Evolutionary conservation across 2,113 vertebrate species (phyloP).

Genomic region (Aspiorhynchus laticeps): DNA sequence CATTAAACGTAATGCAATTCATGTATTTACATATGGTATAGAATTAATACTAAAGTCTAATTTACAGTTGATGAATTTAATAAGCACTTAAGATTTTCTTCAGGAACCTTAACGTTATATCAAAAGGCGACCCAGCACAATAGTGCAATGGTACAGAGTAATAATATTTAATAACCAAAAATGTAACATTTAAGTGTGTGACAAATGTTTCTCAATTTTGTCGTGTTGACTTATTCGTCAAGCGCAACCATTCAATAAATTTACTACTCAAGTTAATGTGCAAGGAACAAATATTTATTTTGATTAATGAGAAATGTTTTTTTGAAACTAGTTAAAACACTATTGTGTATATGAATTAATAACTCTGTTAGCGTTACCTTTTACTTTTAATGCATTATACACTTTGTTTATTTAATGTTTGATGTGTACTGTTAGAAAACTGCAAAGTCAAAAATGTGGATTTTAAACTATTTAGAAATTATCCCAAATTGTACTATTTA

Average conservation of each 20-base stretch:
- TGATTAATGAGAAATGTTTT: not conserved
- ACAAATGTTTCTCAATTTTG: not conserved
- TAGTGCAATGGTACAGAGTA: not conserved
- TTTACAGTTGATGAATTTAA: not conserved
- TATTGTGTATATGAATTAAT: not conserved
- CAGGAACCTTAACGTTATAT: not conserved
- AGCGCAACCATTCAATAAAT: not conserved
- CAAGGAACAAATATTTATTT: not conserved
- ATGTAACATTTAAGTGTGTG: not conserved
- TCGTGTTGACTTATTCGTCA: not conserved
- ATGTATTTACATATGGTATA: not conserved
- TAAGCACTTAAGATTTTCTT: not conserved
- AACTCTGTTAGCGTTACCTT: too few relatives aligned
- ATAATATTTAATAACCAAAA: not conserved
- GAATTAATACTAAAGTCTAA: not conserved
- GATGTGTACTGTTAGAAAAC: too few relatives aligned
- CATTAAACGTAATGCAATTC: not conserved
- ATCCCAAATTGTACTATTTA: too few relatives aligned
- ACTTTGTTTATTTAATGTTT: too few relatives aligned
- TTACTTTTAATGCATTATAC: too few relatives aligned
- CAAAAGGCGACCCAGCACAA: not conserved
- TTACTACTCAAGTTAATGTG: not conserved
- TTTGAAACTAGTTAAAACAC: not conserved
- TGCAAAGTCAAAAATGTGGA: too few relatives aligned
- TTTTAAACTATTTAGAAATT: too few relatives aligned